Evolutionary conservation across 2,888 invertebrate genomes (phyloP), one percentile per base, ranked within the genome.

Genomic region (Thecocarcelia acutangulata): DNA sequence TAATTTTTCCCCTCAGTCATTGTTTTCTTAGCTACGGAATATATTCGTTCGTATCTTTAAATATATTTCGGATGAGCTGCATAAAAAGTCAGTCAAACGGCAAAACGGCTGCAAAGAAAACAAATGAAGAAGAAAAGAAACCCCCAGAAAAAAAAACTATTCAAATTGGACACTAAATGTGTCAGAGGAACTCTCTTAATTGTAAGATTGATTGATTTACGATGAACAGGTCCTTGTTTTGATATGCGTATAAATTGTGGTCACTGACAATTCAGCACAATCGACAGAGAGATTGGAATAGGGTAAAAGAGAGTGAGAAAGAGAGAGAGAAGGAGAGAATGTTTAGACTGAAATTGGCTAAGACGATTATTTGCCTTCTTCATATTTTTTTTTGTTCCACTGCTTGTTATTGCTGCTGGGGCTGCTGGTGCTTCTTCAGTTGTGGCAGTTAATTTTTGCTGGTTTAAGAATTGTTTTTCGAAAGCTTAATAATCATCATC

Each of bases 121-220:
- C 8, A 48, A 48, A 74, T 12, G 52, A 66, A 50, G 44, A 70
- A 50, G n/a, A n/a, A n/a, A n/a, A n/a, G n/a, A n/a, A n/a, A n/a
- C n/a, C n/a, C n/a, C n/a, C 24, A 11, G n/a, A 17, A 21, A 42
- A 66, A 83, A 80, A 83, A 84, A 76, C 72, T 85, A 85, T 85
- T 85, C 84, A 85, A 86, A 86, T 86, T 86, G 86, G 87, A 87
- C 87, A 86, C 87, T 87, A 86, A 86, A 87, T 86, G 87, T 87
- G 86, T 86, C 86, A 86, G 85, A 85, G 86, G 84, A 85, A 85
- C 85, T 86, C 86, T 86, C 86, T 87, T 87, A 87, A 87, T 87
- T 87, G 87, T 87, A 86, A 86, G 87, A 87, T 87, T 87, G 87
- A 87, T 87, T 87, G 87, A 87, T 87, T 87, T 87, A 87, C 87